Base-by-base conservation (phyloP, 2,797 vertebrate species). In the Nyctibius grandis region DNA sequence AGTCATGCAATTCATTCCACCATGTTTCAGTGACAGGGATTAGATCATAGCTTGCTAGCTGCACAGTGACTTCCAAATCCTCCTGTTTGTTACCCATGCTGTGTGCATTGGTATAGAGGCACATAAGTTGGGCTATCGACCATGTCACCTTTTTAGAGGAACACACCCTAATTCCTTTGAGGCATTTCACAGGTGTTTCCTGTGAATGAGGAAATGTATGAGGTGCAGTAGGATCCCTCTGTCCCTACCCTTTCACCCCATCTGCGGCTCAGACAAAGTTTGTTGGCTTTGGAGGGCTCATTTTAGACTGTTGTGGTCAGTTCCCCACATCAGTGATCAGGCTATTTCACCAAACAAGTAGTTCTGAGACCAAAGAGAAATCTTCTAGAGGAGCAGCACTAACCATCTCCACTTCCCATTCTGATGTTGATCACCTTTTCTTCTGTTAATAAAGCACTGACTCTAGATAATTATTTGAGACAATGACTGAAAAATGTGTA, bases 61-160 rank as follows among this genome's bases (percentile, higher is more conserved):
- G 40, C 33, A 10, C 40, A 36, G 45, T 33, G 23, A 21, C 40
- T 86, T 73, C 28, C 17, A 60, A 0, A 26, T 85, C 13, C 53
- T 85, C 38, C 63, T 63, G 42, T 54, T 68, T 81, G 70, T 45
- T 50, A 54, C 25, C 17, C 29, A 6, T 29, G n/a, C 42, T 78
- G 22, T 17, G 65, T 48, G 17, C 22, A 7, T 31, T 64, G 54
- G n/a, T 42, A 51, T 9, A 42, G 15, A 59, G 23, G 22, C 38
- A 42, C 0, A 0, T 36, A 63, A 78, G 2, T 5, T 47, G 54
- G 26, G 6, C 42, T 82, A 21, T 38, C 0, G 4, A 56, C 6
- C 0, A 0, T 29, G 53, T 67, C 42, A 67, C 10, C 22, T 57
- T 78, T 69, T 29, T 28, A 64, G 44, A 78, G 38, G 31, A 64